phyloP scores from a whole-genome alignment of 2,888 invertebrate genomes.

The Dolichomitus sp. region DNA sequence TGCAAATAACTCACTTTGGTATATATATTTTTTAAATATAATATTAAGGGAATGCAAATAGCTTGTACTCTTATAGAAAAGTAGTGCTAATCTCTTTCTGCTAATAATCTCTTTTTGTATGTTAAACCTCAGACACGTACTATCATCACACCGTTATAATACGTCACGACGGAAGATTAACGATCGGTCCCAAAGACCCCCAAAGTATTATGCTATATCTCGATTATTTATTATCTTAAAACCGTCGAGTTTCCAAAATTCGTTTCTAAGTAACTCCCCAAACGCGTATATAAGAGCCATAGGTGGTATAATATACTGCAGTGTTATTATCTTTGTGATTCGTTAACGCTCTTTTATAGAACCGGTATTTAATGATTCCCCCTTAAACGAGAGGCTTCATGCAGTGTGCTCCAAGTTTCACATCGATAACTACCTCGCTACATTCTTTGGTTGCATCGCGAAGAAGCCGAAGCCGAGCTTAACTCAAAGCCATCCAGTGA shows the following conservation, averaged over 20 bases:
- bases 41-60: no score
- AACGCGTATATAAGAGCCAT: not conserved
- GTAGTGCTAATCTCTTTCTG: not conserved
- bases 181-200: not conserved
- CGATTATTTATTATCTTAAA: constrained; percentile 24
- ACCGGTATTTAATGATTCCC: constrained; percentile 37
- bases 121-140: not conserved
- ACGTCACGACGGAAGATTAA: not conserved
- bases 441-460: constrained; percentile 57
- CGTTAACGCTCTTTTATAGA: constrained; percentile 27
- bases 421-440: constrained; percentile 39
- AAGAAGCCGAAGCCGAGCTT: constrained; percentile 58
- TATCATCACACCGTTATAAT: constrained; percentile 10
- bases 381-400: not conserved
- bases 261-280: not conserved
- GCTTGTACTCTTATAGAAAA: no score
- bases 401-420: constrained; percentile 6
- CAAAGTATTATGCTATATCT: not conserved
- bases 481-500: not conserved
- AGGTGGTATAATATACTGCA: not conserved
- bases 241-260: not conserved
- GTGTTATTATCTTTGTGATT: constrained; percentile 22
- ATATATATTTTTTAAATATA: no score
- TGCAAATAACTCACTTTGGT: no score
- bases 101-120: not conserved